Base-by-base conservation (phyloP, 2,888 invertebrate genomes). In the Mythimna albipuncta region DNA sequence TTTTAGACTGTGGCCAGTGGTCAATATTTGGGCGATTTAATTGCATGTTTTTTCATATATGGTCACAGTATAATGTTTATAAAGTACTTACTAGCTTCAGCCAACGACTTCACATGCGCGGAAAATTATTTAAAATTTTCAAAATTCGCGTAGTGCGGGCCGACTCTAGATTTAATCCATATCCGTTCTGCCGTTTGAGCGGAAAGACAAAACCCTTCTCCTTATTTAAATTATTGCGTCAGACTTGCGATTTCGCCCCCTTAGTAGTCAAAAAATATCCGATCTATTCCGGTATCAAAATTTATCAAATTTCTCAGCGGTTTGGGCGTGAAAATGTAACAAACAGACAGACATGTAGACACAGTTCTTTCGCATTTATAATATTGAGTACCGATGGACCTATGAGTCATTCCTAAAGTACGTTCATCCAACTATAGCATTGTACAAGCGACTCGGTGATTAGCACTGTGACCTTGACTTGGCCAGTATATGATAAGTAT, bases 1-100 rank as follows among this genome's bases (percentile, higher is more conserved):
- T 72, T 67, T 78, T 72, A 68, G 69, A 62, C 62, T 70, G 38
- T 58, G 79, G 4, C 7, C 47, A n/a, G 57, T 66, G 52, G 61
- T 79, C 54, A 64, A 74, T 64, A 69, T 47, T 79, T 59, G 47
- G 75, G 19, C 55, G 57, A 70, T 83, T 71, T 83, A 52, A 80
- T 76, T 52, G 47, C 41, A 35, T 52, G 70, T 68, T 35, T 19
- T 41, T n/a, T 38, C 19, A 21, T 47, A 11, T 21, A n/a, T 3
- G 32, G 64, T 32, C 3, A 35, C 61, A n/a, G 6, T 50, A 19
- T 50, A 47, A 5, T 26, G 19, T 52, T n/a, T 52, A 9, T 52
- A 52, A 47, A 19, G 19, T 52, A 52, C n/a, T 6, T 6, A n/a
- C 50, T 52, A n/a, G 50, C n/a, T 50, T 19, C 6, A 19, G 19